These are phyloP conservation scores for Lagenorhynchus albirostris DNA, from an alignment of 2,113 vertebrate species.

Conservation along the genomic window DNA sequence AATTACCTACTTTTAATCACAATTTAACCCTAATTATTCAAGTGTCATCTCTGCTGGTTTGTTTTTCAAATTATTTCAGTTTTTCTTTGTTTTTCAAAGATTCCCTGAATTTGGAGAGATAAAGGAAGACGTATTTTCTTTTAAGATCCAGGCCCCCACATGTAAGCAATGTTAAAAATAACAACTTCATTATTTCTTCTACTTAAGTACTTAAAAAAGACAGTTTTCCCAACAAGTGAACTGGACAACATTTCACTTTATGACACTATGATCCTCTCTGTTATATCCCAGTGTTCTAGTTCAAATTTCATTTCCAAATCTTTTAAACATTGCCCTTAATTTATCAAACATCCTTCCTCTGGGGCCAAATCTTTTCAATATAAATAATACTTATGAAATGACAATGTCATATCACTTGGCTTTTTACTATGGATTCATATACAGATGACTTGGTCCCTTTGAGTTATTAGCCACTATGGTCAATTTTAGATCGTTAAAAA, in stretches of 20 bases:
- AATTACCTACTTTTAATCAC: constrained; percentile 19
- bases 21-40: neutral
- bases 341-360: neutral
- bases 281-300: neutral
- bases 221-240: neutral
- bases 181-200: neutral
- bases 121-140: neutral
- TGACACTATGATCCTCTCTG: neutral
- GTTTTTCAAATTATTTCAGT: constrained; percentile 2
- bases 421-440: neutral
- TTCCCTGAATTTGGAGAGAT: neutral
- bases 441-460: neutral
- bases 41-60: neutral
- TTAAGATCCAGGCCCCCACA: neutral
- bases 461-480: neutral
- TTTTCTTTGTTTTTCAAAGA: constrained; percentile 30
- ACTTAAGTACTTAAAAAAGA: constrained; percentile 19
- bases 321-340: neutral
- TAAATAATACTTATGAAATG: neutral
- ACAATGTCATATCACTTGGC: neutral
- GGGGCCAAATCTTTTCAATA: neutral
- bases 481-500: neutral
- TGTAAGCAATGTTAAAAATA: neutral
- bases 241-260: constrained; percentile 13
- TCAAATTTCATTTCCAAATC: constrained; percentile 38